Percentiles rank a stretch among this genome's conserved stretches.
phyloP scores from a whole-genome alignment of 2,113 vertebrate species.

The Chunga burmeisteri region DNA sequence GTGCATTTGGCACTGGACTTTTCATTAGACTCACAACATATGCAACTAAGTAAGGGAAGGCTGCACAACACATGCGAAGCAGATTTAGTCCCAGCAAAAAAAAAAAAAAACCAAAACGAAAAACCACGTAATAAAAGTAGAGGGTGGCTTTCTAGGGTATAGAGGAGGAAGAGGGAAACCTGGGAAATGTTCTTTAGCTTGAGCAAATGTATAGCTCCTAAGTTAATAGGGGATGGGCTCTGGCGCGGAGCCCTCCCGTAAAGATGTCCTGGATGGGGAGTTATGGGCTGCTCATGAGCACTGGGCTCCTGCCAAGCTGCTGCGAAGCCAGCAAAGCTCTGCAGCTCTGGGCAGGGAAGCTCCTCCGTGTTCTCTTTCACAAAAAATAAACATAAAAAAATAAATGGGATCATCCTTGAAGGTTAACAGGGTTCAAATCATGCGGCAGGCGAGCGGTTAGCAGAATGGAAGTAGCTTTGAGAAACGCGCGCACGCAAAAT shows the following conservation, averaged over 20 bases:
- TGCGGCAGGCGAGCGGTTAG: neutral
- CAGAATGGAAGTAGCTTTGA: neutral
- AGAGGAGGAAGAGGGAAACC: neutral
- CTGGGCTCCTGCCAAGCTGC: neutral
- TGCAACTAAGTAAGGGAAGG: neutral
- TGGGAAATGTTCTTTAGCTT: neutral
- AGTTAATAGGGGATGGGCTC: neutral
- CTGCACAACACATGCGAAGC: neutral
- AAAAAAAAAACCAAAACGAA: too few species aligned
- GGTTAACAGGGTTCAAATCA: slow-evolving; percentile 33
- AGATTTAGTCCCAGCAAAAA: neutral
- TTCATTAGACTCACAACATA: neutral
- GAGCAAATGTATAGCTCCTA: neutral
- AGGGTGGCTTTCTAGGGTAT: neutral
- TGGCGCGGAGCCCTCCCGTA: neutral
- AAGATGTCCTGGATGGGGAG: neutral
- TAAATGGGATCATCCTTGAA: neutral
- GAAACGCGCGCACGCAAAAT: neutral
- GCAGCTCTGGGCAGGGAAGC: slow-evolving; percentile 8
- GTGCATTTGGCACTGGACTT: neutral
- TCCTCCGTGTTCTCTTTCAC: neutral
- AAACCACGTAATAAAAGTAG: neutral
- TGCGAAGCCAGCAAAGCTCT: neutral
- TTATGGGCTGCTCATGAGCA: neutral
- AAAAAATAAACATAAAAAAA: neutral